Evolutionary conservation across 1,140 invertebrate species (phyloP).

Genomic region (Drosophila elegans): DNA sequence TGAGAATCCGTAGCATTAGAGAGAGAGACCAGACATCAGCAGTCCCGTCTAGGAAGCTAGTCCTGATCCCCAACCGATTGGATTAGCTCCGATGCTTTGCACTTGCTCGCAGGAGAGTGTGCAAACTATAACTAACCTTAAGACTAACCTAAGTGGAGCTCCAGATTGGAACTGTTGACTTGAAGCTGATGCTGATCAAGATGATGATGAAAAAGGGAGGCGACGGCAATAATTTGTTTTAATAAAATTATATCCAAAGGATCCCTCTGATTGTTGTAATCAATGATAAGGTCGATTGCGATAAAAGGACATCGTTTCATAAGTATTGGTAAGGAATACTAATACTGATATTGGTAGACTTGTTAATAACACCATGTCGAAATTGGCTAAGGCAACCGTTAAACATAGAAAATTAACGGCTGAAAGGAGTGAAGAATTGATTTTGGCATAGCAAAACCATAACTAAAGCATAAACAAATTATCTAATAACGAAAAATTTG

Average conservation of each 20-base stretch:
- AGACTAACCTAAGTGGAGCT: conserved; percentile 74
- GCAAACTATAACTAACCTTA: conserved; percentile 63
- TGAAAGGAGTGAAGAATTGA: too few relatives aligned
- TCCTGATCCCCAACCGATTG: conserved; percentile 17
- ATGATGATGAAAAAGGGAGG: conserved; percentile 24
- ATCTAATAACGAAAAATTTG: too few relatives aligned
- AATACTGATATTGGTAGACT: too few relatives aligned
- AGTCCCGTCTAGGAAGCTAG: conserved; percentile 26
- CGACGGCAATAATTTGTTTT: conserved; percentile 72
- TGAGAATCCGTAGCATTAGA: conserved; percentile 40
- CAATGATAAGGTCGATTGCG: too few relatives aligned
- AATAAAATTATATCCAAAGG: conserved; percentile 62
- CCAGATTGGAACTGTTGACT: conserved; percentile 26
- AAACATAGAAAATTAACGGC: too few relatives aligned
- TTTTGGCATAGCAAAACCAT: too few relatives aligned
- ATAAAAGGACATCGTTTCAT: too few relatives aligned
- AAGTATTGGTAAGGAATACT: too few relatives aligned
- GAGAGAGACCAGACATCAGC: conserved; percentile 2
- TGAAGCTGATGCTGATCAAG: conserved; percentile 2
- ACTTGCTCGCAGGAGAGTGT: conserved; percentile 22
- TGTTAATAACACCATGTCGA: too few relatives aligned
- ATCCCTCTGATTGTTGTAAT: conserved; percentile 4
- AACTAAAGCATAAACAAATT: too few relatives aligned
- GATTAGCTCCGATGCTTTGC: conserved; percentile 29
- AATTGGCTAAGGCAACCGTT: too few relatives aligned